These are phyloP conservation scores for Cartodere bifasciata DNA, from an alignment of 2,888 invertebrate genomes.

Conservation along the genomic window DNA sequence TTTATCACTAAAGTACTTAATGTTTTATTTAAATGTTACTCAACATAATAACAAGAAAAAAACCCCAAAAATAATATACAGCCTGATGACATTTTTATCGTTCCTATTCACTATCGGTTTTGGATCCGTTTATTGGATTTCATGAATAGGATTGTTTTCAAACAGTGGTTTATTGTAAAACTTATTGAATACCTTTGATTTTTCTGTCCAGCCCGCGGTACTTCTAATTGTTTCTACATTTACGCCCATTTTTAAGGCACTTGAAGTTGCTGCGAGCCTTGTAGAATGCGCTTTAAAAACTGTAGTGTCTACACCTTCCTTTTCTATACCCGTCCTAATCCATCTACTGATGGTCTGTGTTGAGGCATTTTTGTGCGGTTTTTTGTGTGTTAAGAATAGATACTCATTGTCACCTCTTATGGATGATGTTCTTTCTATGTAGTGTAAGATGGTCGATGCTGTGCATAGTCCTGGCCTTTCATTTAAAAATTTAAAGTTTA, in stretches of 20 bases:
- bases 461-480: conserved; percentile 12
- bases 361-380: conserved; percentile 13
- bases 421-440: conserved; percentile 11
- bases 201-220: conserved; percentile 16
- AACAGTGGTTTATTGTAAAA: conserved; percentile 16
- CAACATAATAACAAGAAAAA: too few species aligned
- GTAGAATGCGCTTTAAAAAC: conserved; percentile 17
- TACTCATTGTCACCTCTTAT: conserved; percentile 3
- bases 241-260: conserved; percentile 15
- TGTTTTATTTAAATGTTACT: too few species aligned
- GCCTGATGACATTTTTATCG: too few species aligned
- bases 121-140: too few species aligned
- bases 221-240: conserved; percentile 16
- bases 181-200: conserved; percentile 14
- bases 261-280: conserved; percentile 19
- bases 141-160: neutral
- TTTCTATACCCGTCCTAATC: conserved; percentile 14
- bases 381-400: conserved; percentile 15
- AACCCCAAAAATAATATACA: too few species aligned
- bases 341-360: conserved; percentile 17
- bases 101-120: too few species aligned
- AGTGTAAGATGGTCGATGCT: conserved; percentile 9
- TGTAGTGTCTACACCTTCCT: conserved; percentile 15
- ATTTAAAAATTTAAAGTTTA: conserved; percentile 13
- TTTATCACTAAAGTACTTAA: too few species aligned